phyloP scores from a whole-genome alignment of 2,113 vertebrate species.

The Heterotilapia buettikoferi region DNA sequence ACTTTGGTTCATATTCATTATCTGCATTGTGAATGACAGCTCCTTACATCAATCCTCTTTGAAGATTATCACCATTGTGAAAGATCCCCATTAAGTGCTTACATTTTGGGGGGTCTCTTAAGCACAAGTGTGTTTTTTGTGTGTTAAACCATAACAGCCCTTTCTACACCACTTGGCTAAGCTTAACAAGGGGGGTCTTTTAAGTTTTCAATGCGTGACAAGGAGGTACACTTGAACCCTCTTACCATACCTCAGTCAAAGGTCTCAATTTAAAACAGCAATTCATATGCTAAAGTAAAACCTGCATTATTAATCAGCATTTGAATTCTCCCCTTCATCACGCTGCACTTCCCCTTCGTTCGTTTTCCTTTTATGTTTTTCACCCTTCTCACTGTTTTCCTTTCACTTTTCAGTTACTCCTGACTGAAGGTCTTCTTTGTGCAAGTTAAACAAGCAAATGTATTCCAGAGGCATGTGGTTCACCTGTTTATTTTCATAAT shows the following conservation, averaged over 20 bases:
- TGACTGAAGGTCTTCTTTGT: conserved; percentile 11
- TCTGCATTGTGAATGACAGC: conserved; percentile 9
- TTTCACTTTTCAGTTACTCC: background rate
- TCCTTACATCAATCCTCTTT: conserved; percentile 44
- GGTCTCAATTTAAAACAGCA: conserved; percentile 15
- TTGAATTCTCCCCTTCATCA: background rate
- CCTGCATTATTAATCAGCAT: conserved; percentile 28
- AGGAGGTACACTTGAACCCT: conserved; percentile 37
- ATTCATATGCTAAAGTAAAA: conserved; percentile 51
- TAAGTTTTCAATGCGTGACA: conserved; percentile 23
- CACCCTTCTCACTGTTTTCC: background rate
- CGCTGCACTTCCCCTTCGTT: background rate
- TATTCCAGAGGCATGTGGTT: conserved; percentile 24
- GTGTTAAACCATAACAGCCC: background rate
- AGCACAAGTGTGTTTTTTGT: conserved; percentile 35
- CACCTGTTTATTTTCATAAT: conserved; percentile 57
- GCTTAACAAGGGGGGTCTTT: conserved; percentile 38
- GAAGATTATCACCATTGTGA: conserved; percentile 55
- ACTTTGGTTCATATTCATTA: background rate
- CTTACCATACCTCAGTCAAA: background rate
- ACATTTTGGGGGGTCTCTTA: background rate
- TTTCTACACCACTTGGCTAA: background rate
- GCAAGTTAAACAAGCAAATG: conserved; percentile 37
- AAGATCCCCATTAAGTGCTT: conserved; percentile 51
- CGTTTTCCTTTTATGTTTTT: background rate